A percentile compares a stretch with the other conserved stretches of the same genome.
phyloP scores from a whole-genome alignment of 2,888 invertebrate genomes.

The Spatulosminthurus flaviceps region DNA sequence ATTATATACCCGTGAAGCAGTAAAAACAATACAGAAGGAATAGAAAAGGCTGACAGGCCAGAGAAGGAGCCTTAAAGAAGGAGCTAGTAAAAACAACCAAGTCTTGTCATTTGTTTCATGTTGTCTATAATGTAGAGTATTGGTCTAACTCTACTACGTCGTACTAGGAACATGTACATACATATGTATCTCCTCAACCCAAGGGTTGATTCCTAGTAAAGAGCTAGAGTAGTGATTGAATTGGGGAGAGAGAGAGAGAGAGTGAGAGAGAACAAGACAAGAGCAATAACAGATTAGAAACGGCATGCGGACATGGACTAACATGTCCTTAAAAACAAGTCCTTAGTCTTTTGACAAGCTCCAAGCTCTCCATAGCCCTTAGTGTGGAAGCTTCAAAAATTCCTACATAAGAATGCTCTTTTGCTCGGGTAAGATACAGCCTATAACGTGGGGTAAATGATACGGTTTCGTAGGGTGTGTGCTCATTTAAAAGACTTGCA shows the following conservation, averaged over 20 bases:
- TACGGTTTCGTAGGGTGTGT: no score
- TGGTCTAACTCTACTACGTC: no score
- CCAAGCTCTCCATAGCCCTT: not conserved
- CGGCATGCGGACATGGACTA: slow-evolving; percentile 14
- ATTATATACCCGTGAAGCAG: not conserved
- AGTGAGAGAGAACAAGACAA: slow-evolving; percentile 2
- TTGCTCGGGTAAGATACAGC: no score
- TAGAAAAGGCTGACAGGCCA: not conserved
- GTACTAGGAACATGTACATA: not conserved
- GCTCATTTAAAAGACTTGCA: no score
- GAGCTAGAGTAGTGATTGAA: slow-evolving; percentile 2
- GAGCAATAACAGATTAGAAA: slow-evolving; percentile 18
- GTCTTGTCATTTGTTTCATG: not conserved
- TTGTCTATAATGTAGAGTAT: no score
- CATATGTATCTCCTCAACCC: not conserved
- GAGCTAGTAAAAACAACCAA: not conserved
- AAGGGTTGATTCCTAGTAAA: not conserved
- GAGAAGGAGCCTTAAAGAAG: slow-evolving; percentile 1
- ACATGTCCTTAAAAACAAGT: slow-evolving; percentile 3
- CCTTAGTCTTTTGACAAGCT: not conserved
- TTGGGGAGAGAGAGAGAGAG: not conserved
- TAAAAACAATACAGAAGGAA: not conserved
- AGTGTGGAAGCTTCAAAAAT: not conserved
- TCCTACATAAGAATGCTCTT: not conserved
- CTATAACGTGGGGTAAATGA: no score